Base-by-base conservation (phyloP, 2,888 invertebrate species). In the Lingula anatina region DNA sequence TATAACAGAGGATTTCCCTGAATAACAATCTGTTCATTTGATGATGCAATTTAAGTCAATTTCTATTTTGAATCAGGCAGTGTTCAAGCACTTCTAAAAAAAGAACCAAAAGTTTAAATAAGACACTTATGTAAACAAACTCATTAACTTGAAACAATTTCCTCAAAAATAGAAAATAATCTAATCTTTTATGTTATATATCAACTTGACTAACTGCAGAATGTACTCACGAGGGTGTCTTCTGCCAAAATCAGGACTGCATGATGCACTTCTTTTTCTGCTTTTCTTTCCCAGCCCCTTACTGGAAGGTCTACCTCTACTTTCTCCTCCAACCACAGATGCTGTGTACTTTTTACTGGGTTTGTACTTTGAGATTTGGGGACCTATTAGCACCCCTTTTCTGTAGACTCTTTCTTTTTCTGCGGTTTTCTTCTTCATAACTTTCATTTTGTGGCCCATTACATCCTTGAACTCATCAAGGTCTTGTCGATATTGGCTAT, bases 401-500 rank as follows among this genome's bases (percentile, higher is more conserved):
- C 40, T 45, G 21, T 21, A 20, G 3, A 35, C 20, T 25, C 57
- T 43, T 51, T 67, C 69, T 45, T 54, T 65, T 47, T 64, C 59
- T 47, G 53, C 58, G n/a, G 64, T 62, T 24, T 50, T 47, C 26
- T 61, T 55, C 41, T 57, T 57, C 1, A 62, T 60, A 44, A 53
- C 57, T 23, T 53, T 52, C 48, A 68, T 49, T 18, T 59, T 49
- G 46, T 61, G 51, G 18, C 64, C 53, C 31, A 63, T 61, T 35
- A 67, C 68, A 44, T 68, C 66, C 3, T 49, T 44, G 15, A 66
- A 55, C 37, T 72, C 70, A 45, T 61, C 63, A 28, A 66, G 57
- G 47, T 70, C 71, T 47, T 67, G 65, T 28, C 63, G 48, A 48
- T 72, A 72, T 39, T 69, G 60, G 50, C 65, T 65, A 46, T 61